Evolutionary conservation across 2,888 invertebrate species (phyloP).

Genomic region (Lissonota sp.): DNA sequence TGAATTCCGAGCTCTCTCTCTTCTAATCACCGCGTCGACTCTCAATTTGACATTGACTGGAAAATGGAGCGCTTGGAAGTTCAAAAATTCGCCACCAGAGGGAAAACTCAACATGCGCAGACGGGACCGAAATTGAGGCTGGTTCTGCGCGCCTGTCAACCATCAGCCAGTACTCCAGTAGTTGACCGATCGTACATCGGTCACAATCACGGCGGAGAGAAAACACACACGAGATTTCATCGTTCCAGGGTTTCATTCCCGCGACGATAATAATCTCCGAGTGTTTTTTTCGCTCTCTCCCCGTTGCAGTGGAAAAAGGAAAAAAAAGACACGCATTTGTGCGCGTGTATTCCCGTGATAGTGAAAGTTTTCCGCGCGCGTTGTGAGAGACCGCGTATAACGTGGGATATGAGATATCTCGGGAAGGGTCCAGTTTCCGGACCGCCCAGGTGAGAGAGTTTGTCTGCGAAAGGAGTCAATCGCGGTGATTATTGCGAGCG

Average conservation of each 20-base stretch:
- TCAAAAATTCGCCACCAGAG: too few species aligned
- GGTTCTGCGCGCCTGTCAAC: conserved; percentile 28
- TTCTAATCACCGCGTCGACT: conserved; percentile 36
- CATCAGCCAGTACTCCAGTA: conserved; percentile 41
- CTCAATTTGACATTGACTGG: background rate
- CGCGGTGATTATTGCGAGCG: conserved; percentile 66
- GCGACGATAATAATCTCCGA: conserved; percentile 49
- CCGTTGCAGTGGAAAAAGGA: background rate
- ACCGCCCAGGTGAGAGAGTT: conserved; percentile 76
- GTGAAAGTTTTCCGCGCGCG: conserved; percentile 28
- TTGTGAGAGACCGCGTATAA: conserved; percentile 1
- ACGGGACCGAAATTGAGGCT: conserved; percentile 1
- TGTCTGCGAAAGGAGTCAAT: conserved; percentile 57
- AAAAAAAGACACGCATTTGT: background rate
- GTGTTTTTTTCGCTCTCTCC: background rate
- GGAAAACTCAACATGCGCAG: conserved; percentile 26
- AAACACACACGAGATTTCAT: conserved; percentile 41
- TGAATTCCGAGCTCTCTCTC: conserved; percentile 72
- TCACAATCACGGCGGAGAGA: conserved; percentile 35
- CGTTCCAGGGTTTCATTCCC: conserved; percentile 35
- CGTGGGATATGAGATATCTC: conserved; percentile 50
- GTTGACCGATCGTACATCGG: conserved; percentile 61
- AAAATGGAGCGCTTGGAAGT: too few species aligned
- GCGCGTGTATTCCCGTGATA: background rate
- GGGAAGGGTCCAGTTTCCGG: conserved; percentile 69